Conservation (phyloP, 2,797 vertebrate genomes). For the Pangasius djambal region DNA sequence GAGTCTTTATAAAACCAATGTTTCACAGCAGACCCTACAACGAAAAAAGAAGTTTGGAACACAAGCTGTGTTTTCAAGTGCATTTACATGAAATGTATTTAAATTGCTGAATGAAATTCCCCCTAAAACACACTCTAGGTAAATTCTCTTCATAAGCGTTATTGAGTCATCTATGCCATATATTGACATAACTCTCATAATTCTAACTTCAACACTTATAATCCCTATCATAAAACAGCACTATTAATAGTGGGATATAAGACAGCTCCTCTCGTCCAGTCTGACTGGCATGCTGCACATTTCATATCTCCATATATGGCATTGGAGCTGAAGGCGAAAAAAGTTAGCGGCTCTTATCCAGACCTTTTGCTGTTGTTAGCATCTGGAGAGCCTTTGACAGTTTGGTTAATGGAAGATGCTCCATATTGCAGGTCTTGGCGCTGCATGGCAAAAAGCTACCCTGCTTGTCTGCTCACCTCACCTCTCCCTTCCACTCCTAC, state of each 20-base stretch:
- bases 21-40: conserved; percentile 21
- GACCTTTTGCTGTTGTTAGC: conserved; percentile 57
- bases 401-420: conserved; percentile 59
- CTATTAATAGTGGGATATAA: conserved; percentile 35
- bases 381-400: conserved; percentile 64
- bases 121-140: conserved; percentile 31
- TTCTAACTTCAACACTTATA: conserved; percentile 8
- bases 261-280: neutral
- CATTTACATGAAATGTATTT: neutral
- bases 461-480: conserved; percentile 1
- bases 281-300: neutral
- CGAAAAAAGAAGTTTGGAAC: neutral
- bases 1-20: neutral
- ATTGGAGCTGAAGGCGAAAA: conserved; percentile 21
- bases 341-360: conserved; percentile 25
- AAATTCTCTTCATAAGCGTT: conserved; percentile 36
- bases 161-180: conserved; percentile 20
- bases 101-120: conserved; percentile 29
- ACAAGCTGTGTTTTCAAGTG: neutral
- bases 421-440: conserved; percentile 48
- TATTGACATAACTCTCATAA: conserved; percentile 39
- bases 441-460: conserved; percentile 50
- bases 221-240: conserved; percentile 32
- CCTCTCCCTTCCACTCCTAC: neutral
- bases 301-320: conserved; percentile 22